Evolutionary conservation across 2,113 vertebrate species (phyloP).

Genomic region (Cranoglanis bouderius): DNA sequence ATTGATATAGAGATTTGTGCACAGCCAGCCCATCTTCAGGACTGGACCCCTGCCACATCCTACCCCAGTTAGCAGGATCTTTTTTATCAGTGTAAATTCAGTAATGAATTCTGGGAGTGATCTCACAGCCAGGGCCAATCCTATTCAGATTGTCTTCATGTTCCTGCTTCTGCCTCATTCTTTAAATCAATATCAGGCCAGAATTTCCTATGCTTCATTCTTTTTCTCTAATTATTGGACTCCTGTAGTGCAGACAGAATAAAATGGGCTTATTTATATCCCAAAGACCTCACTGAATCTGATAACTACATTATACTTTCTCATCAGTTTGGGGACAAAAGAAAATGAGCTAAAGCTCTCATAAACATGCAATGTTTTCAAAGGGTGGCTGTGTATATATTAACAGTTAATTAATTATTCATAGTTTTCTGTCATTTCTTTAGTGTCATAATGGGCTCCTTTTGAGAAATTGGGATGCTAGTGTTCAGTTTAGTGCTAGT

Average conservation of each 20-base stretch:
- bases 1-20: constrained; percentile 2
- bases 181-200: constrained; percentile 60
- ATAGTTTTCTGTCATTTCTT: background rate
- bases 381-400: background rate
- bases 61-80: constrained; percentile 51
- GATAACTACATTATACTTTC: background rate
- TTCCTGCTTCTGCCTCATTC: constrained; percentile 45
- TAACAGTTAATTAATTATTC: background rate
- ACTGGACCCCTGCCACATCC: constrained; percentile 44
- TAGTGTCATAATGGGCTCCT: background rate
- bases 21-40: constrained; percentile 24
- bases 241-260: constrained; percentile 32
- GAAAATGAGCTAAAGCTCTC: background rate
- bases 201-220: constrained; percentile 50
- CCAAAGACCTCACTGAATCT: constrained; percentile 6
- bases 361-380: background rate
- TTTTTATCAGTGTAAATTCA: constrained; percentile 57
- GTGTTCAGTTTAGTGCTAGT: background rate
- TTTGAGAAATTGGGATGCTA: background rate
- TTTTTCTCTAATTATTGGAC: constrained; percentile 42
- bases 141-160: constrained; percentile 53
- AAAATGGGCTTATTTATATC: constrained; percentile 32
- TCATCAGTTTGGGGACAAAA: background rate
- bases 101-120: constrained; percentile 62
- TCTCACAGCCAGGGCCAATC: constrained; percentile 50